Conservation (phyloP, 2,888 invertebrate species). For the Ophioninae sp. region DNA sequence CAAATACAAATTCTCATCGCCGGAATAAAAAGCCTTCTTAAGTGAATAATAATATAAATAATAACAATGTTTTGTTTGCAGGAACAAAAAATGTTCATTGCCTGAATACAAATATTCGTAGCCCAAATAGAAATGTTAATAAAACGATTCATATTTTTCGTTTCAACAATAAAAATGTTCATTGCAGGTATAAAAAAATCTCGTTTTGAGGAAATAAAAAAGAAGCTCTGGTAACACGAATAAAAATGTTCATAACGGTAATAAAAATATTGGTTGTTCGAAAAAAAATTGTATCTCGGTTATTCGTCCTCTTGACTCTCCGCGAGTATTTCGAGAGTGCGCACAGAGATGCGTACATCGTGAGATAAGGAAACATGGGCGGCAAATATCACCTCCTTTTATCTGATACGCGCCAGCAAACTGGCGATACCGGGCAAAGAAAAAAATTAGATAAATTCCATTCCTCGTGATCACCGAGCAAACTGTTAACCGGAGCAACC, state of each 20-base stretch:
- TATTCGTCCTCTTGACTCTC: background rate
- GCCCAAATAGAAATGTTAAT: background rate
- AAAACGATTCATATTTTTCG: background rate
- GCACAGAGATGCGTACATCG: background rate
- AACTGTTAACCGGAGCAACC: slow-evolving; percentile 48
- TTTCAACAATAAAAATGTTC: background rate
- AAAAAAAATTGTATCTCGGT: background rate
- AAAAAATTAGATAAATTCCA: slow-evolving; percentile 58
- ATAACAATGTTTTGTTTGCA: background rate
- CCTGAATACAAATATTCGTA: background rate
- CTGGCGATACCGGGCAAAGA: slow-evolving; percentile 47
- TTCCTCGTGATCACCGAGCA: slow-evolving; percentile 52
- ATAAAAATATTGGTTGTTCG: background rate
- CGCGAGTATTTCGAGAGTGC: slow-evolving; percentile 1
- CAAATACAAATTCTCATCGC: background rate
- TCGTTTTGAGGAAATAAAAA: too few species aligned
- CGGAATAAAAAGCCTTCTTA: background rate
- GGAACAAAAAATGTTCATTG: background rate
- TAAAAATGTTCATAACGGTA: background rate
- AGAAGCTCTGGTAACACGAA: background rate
- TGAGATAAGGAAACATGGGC: slow-evolving; percentile 49
- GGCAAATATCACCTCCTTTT: slow-evolving; percentile 52
- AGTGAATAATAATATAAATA: too few species aligned
- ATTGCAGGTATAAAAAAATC: background rate
- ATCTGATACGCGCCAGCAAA: slow-evolving; percentile 53